Conservation (phyloP, 2,113 vertebrate species). For the Gallinago media region DNA sequence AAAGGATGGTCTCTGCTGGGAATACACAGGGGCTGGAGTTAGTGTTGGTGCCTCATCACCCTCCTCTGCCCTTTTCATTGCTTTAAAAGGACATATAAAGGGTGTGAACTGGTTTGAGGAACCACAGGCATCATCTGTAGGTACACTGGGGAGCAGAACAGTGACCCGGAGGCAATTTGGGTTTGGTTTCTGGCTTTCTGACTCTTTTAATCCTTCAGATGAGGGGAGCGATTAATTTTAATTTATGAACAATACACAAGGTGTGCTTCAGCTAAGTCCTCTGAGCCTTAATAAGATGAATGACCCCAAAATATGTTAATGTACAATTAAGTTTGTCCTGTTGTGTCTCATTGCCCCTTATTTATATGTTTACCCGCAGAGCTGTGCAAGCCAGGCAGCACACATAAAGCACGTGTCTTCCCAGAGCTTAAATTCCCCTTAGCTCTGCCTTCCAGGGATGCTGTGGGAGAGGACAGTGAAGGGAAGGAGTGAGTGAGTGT, state of each 20-base stretch:
- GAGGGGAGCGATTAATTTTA: background rate
- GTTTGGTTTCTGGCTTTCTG: background rate
- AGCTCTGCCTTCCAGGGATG: background rate
- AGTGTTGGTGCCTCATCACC: accelerated
- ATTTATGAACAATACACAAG: background rate
- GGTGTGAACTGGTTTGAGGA: background rate
- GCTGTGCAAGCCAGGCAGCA: background rate
- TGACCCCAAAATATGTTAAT: background rate
- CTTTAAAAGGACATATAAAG: background rate
- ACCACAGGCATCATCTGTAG: too few relatives aligned
- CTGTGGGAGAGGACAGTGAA: background rate
- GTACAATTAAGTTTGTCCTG: background rate
- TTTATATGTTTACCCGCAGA: background rate
- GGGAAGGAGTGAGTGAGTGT: background rate
- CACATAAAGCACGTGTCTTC: background rate
- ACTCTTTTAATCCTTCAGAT: background rate
- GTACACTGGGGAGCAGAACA: accelerated
- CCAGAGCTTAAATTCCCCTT: background rate
- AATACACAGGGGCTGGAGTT: background rate
- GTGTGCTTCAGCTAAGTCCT: background rate
- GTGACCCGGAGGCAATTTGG: background rate
- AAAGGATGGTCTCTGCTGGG: background rate
- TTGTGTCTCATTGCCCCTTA: background rate
- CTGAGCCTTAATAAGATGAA: background rate
- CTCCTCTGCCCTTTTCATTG: background rate